These are phyloP conservation scores for Drosophila eohydei DNA, from an alignment of 2,888 invertebrate species.

Conservation along the genomic window DNA sequence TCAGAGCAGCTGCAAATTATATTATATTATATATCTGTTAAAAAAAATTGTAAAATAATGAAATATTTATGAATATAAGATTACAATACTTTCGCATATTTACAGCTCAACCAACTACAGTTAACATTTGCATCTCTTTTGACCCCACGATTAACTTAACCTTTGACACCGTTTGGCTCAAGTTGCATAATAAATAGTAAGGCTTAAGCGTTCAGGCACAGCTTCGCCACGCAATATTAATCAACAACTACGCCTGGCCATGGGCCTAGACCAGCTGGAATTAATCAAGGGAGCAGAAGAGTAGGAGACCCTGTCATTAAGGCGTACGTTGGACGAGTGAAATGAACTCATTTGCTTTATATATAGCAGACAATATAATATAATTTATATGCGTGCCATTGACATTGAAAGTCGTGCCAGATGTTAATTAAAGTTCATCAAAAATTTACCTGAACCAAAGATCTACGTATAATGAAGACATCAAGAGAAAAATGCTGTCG, in stretches of 20 bases:
- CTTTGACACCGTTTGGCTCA: background rate
- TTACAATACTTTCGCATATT: background rate
- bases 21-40: background rate
- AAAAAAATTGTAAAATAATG: background rate
- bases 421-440: constrained; percentile 77
- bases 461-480: constrained; percentile 60
- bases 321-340: constrained; percentile 36
- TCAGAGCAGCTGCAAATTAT: too few species aligned
- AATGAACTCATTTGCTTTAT: constrained; percentile 62
- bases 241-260: constrained; percentile 24
- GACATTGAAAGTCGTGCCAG: constrained; percentile 75
- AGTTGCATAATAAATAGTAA: constrained; percentile 22
- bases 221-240: constrained; percentile 50
- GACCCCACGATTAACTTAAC: constrained; percentile 1
- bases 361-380: constrained; percentile 22
- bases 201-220: constrained; percentile 16
- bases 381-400: constrained; percentile 56
- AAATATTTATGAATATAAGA: too few species aligned
- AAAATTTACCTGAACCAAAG: constrained; percentile 40
- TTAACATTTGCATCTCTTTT: background rate
- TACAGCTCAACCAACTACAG: background rate
- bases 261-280: constrained; percentile 1
- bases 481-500: constrained; percentile 51
- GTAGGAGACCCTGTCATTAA: constrained; percentile 30
- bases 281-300: constrained; percentile 34